Percentiles rank a stretch among this genome's conserved stretches.
phyloP scores from a whole-genome alignment of 2,113 vertebrate genomes.

The Romanogobio albipinnatus region DNA sequence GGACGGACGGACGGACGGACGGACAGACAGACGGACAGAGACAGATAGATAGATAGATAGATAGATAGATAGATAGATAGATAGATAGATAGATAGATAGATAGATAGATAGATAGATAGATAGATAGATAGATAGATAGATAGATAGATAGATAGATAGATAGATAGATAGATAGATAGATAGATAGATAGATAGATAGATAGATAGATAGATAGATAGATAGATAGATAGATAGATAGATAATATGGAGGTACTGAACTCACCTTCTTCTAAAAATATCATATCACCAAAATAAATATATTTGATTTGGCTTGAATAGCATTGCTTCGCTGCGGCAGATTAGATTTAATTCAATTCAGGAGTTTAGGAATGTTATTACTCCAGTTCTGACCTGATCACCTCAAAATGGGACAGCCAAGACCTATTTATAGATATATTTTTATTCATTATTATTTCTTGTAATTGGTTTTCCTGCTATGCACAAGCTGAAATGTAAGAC shows the following conservation, averaged over 20 bases:
- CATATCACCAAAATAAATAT: conserved; percentile 1
- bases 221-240: too few species aligned
- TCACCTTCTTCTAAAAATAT: conserved; percentile 8
- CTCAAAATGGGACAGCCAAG: background rate
- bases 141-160: too few species aligned
- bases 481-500: conserved; percentile 2
- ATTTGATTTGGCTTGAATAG: conserved; percentile 20
- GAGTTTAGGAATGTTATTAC: conserved; percentile 19
- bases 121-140: background rate
- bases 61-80: too few species aligned
- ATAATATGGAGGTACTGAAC: background rate
- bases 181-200: background rate
- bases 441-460: background rate
- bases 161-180: too few species aligned
- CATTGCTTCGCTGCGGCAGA: background rate
- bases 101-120: too few species aligned
- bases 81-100: too few species aligned
- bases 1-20: rapidly evolving
- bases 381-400: background rate
- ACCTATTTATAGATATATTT: background rate
- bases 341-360: conserved; percentile 21
- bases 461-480: background rate
- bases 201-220: too few species aligned
- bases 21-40: too few species aligned
- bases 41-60: too few species aligned